Percentiles rank a stretch among this genome's conserved stretches.
Conservation (phyloP, 92 coral and sea anemone species). For the Palythoa caribaeorum region DNA sequence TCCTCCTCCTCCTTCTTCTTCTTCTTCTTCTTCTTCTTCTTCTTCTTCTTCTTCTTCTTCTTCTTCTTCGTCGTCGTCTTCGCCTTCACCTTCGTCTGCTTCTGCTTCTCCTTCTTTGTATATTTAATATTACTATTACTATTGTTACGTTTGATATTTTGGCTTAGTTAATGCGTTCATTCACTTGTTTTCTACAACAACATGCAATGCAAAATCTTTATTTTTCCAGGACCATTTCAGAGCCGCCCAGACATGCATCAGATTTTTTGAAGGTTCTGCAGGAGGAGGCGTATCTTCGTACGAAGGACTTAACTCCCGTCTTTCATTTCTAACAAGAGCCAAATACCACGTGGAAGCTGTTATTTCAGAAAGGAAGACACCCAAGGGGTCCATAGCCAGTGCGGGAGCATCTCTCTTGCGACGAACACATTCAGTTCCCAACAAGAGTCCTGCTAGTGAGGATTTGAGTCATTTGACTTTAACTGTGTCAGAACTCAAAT, state of each 20-base stretch:
- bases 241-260: conserved; percentile 97
- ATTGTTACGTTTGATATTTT: not conserved
- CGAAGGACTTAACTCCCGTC: conserved; percentile 86
- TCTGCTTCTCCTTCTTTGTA: too few relatives aligned
- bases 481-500: conserved; percentile 87
- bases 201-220: not conserved
- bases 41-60: too few relatives aligned
- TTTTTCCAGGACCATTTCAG: conserved; percentile 88
- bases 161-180: not conserved
- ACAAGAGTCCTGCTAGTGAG: conserved; percentile 63
- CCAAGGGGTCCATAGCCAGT: conserved; percentile 81
- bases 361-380: conserved; percentile 86
- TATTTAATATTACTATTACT: not conserved
- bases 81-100: too few relatives aligned
- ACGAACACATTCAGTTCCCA: conserved; percentile 56
- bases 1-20: too few relatives aligned
- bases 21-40: too few relatives aligned
- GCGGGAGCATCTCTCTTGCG: conserved; percentile 87
- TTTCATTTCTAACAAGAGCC: conserved; percentile 84
- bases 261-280: conserved; percentile 92
- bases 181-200: not conserved
- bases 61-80: too few relatives aligned
- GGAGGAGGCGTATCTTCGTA: conserved; percentile 79
- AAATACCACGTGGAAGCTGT: conserved; percentile 89
- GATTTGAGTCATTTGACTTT: conserved; percentile 77